phyloP scores from a whole-genome alignment of 2,797 vertebrate genomes.

The Chiroxiphia lanceolata region DNA sequence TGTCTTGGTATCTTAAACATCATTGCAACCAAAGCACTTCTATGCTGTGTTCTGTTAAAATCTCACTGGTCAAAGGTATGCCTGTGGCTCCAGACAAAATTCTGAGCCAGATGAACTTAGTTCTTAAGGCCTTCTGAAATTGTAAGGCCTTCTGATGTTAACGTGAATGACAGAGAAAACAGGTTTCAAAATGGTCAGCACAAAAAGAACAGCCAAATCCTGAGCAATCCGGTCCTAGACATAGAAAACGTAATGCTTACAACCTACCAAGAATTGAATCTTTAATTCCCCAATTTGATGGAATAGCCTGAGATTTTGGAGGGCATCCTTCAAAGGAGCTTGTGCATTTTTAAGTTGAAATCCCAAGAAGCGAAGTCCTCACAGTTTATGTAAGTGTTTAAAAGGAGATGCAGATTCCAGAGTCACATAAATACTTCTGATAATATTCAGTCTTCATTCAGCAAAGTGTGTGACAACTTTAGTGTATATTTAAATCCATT shows the following conservation, averaged over 20 bases:
- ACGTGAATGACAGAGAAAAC: not conserved
- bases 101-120: not conserved
- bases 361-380: not conserved
- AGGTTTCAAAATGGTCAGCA: not conserved
- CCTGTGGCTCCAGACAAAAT: not conserved
- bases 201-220: not conserved
- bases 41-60: not conserved
- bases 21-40: not conserved
- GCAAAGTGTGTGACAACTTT: not conserved
- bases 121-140: not conserved
- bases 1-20: not conserved
- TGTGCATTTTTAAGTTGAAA: not conserved
- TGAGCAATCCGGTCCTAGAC: not conserved
- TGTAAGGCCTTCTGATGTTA: not conserved
- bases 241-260: rapidly evolving
- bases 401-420: not conserved
- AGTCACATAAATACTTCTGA: not conserved
- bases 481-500: slow-evolving; percentile 12
- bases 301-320: not conserved
- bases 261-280: not conserved
- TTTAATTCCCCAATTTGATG: not conserved
- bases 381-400: not conserved
- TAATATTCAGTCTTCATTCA: slow-evolving; percentile 10
- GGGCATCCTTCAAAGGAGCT: not conserved
- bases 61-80: not conserved